These are phyloP conservation scores for Chymomyza caudatula DNA, from an alignment of 2,888 invertebrate genomes.

Conservation along the genomic window DNA sequence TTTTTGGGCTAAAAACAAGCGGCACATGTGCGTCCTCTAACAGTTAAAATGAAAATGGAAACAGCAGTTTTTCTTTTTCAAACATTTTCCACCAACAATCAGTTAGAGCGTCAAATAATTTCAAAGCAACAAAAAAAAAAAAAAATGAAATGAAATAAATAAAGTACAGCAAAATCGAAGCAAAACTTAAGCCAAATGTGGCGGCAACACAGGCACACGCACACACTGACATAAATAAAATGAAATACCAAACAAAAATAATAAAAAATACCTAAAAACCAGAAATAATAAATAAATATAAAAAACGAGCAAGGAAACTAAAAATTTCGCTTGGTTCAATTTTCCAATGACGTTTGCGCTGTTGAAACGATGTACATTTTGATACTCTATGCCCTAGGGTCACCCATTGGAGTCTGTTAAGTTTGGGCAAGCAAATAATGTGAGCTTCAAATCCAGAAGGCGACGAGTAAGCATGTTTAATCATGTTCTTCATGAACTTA, in stretches of 20 bases:
- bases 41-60: slow-evolving; percentile 64
- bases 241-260: neutral
- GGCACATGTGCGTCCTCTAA: slow-evolving; percentile 57
- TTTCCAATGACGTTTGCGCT: slow-evolving; percentile 60
- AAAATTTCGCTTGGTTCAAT: slow-evolving; percentile 62
- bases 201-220: slow-evolving; percentile 14
- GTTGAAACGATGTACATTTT: slow-evolving; percentile 15
- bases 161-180: slow-evolving; percentile 21
- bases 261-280: slow-evolving; percentile 1
- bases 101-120: slow-evolving; percentile 33
- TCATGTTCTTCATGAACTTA: too few relatives aligned
- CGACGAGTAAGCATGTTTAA: too few relatives aligned
- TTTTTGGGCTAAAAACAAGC: slow-evolving; percentile 26
- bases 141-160: slow-evolving; percentile 43
- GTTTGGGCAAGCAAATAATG: too few relatives aligned
- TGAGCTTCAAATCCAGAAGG: too few relatives aligned
- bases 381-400: neutral
- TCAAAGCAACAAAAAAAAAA: slow-evolving; percentile 28
- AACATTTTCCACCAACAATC: slow-evolving; percentile 58
- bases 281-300: neutral
- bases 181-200: slow-evolving; percentile 22
- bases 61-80: slow-evolving; percentile 46
- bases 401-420: too few relatives aligned
- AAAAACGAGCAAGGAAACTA: slow-evolving; percentile 32
- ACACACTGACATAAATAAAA: slow-evolving; percentile 7